Base-by-base conservation (phyloP, 2,888 invertebrate species). In the Melanophora roralis region DNA sequence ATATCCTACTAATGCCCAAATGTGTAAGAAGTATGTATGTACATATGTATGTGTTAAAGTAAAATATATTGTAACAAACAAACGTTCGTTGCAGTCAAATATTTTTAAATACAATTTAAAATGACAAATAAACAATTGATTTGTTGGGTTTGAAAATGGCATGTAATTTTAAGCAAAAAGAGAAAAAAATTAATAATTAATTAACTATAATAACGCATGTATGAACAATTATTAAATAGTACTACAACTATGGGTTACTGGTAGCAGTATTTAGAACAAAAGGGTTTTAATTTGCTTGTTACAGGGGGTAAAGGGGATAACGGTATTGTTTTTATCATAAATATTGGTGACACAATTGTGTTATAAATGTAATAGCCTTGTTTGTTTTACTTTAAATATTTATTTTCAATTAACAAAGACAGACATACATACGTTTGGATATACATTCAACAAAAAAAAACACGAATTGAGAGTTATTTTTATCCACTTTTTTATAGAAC, bases 121-220 rank as follows among this genome's bases (percentile, higher is more conserved):
- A 57, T 69, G 27, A 21, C 53, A 69, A 69, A 76, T 64, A 64
- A 71, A 80, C 80, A 80, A 80, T 76, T 80, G 76, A 80, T 76
- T 80, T 80, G 76, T 80, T 73, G 68, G 57, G 76, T 72, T 73
- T 69, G 76, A n/a, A 74, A 78, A 59, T 65, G 64, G 60, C 76
- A 65, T 77, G 49, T 57, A 77, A 77, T 77, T 71, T 71, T 62
- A 64, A n/a, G n/a, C n/a, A n/a, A 19, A 34, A 27, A 27, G 4
- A 27, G 6, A 27, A 27, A 27, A 27, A 27, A 27, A 27, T 12
- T 1, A 55, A 76, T 68, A 59, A 55, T 64, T 62, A 62, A 72
- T 72, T 14, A 19, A 60, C 40, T 27, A 27, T 27, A 27, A 27
- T 27, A 3, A 3, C 6, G 6, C 27, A 27, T 27, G 27, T 27